These are phyloP conservation scores for Grantiella picta DNA, from an alignment of 2,113 vertebrate genomes.

Conservation along the genomic window DNA sequence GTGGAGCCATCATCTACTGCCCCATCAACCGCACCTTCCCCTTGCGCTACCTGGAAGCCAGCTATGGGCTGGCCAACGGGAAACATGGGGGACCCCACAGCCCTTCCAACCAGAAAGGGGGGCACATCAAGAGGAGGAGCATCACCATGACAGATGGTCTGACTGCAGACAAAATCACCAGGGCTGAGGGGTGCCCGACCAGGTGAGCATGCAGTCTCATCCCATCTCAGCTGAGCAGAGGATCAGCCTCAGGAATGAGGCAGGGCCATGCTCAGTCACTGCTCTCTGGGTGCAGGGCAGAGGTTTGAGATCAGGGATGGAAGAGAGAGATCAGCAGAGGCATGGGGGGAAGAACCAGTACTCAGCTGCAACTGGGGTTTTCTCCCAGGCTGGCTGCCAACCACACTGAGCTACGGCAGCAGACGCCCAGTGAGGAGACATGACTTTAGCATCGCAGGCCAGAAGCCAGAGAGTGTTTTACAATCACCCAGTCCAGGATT, in stretches of 20 bases:
- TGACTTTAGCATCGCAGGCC: neutral
- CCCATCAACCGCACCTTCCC: constrained; percentile 95
- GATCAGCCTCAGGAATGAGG: neutral
- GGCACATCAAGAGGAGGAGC: constrained; percentile 93
- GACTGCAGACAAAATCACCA: constrained; percentile 89
- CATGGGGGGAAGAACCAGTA: neutral
- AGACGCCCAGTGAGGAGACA: neutral
- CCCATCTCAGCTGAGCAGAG: neutral
- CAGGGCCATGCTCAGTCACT: neutral
- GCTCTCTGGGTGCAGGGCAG: neutral
- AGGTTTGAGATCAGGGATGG: neutral
- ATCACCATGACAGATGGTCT: constrained; percentile 95
- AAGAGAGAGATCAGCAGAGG: neutral
- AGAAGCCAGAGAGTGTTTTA: constrained; percentile 27
- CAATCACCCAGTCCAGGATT: neutral
- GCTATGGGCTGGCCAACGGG: constrained; percentile 83
- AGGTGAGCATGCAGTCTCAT: constrained; percentile 71
- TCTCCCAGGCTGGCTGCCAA: neutral
- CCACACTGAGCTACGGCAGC: neutral
- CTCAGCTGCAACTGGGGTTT: neutral
- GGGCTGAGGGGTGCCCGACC: constrained; percentile 77
- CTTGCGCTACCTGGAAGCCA: constrained; percentile 95
- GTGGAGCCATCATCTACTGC: constrained; percentile 88
- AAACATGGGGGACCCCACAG: constrained; percentile 82
- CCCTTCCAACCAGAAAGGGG: constrained; percentile 84